Evolutionary conservation across 2,888 invertebrate species (phyloP), one percentile per base, ranked within the genome.

Genomic region (Andrena flavipes): DNA sequence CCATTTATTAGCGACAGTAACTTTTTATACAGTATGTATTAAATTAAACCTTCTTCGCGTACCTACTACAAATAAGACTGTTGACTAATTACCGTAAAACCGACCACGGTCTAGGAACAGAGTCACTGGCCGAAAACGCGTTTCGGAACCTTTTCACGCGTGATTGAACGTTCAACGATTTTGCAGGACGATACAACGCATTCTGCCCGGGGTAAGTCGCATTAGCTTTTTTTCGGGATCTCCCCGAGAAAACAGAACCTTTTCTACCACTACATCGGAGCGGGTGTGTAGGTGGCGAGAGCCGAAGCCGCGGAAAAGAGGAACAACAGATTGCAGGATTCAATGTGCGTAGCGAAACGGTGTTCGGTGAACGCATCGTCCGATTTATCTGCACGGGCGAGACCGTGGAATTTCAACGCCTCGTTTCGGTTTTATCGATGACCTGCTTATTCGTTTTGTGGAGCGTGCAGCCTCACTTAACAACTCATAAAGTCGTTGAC

Each of bases 401-500:
- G 42, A 75, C 76, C 69, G 73, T 33, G 84, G 87, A 89, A 91
- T 90, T 91, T 91, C 89, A 87, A 87, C 87, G 82, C 86, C 90
- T 88, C 89, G 90, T 90, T 91, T 87, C 75, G 80, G 87, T 89
- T 92, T 91, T 91, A 92, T 91, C 87, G 90, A 89, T 82, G 88
- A 84, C 80, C 85, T 73, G 85, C 81, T 90, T 89, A 84, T 85
- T 84, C 83, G 82, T 74, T 73, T 80, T 59, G 82, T 85, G 83
- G 84, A 82, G 80, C 83, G 86, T 79, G 88, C 86, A 84, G 78
- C 82, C 80, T 76, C 88, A 81, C 90, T 91, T 91, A 92, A 91
- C 90, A 91, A 91, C 91, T 90, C 91, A 89, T 92, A 92, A 92
- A 92, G 89, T 90, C 88, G 89, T 90, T 88, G 84, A 81, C 85